These are phyloP conservation scores for Eufriesea mexicana DNA, from an alignment of 1,140 invertebrate species.

Conservation along the genomic window DNA sequence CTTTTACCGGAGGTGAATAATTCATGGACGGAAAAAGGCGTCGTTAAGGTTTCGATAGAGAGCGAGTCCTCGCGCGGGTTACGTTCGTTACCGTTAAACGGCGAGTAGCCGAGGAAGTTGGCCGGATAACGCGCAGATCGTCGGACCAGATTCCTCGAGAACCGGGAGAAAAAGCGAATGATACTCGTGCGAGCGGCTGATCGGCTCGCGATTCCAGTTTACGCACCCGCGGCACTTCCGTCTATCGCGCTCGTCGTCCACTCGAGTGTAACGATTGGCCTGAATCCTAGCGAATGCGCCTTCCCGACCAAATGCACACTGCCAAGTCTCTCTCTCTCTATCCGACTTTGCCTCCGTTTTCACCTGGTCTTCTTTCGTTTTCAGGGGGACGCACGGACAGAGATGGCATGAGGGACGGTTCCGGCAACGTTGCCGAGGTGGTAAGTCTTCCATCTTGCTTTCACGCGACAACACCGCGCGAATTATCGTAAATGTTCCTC, in stretches of 20 bases:
- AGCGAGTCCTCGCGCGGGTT: not conserved
- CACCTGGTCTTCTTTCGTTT: conserved; percentile 50
- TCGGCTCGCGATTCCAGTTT: conserved; percentile 48
- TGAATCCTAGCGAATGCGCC: conserved; percentile 25
- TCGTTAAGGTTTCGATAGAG: not conserved
- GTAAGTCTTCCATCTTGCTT: conserved; percentile 67
- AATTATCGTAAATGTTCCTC: conserved; percentile 1
- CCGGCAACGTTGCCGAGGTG: conserved; percentile 82
- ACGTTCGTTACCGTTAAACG: conserved; percentile 1
- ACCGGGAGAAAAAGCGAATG: not conserved
- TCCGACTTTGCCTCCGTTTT: not conserved
- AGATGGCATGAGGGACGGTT: conserved; percentile 82
- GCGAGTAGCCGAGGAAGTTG: not conserved
- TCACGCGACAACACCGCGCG: no score
- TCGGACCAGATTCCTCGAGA: not conserved
- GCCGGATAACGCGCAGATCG: not conserved
- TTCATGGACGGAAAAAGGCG: conserved; percentile 28
- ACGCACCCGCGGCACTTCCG: conserved; percentile 33
- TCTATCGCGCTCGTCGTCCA: conserved; percentile 48
- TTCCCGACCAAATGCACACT: no score
- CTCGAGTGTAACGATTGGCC: conserved; percentile 43
- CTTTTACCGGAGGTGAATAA: conserved; percentile 47
- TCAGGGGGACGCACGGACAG: conserved; percentile 79
- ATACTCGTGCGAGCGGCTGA: conserved; percentile 6
- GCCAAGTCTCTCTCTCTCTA: no score